Percentiles rank a stretch among this genome's conserved stretches.
These are phyloP conservation scores for Ardeotis arabs DNA, from an alignment of 2,113 vertebrate genomes.

Conservation along the genomic window DNA sequence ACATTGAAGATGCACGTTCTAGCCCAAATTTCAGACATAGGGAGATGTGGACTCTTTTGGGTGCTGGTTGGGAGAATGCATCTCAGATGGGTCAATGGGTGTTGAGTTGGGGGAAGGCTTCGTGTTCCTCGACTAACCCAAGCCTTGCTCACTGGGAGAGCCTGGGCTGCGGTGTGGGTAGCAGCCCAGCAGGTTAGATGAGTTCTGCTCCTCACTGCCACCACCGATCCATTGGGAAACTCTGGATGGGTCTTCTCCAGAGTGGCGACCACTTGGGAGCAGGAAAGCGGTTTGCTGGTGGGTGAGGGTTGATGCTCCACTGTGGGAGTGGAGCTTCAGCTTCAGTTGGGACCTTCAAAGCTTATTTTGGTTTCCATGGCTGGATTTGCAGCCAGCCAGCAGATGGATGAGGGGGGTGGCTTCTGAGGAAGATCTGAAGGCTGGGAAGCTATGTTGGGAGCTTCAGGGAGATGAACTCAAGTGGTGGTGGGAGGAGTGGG, in stretches of 20 bases:
- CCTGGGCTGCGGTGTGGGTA: background rate
- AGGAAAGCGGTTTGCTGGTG: background rate
- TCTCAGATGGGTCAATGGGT: background rate
- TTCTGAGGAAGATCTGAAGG: background rate
- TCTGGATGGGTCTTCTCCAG: background rate
- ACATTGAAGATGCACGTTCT: background rate
- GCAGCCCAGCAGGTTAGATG: conserved; percentile 35
- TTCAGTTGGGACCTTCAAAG: background rate
- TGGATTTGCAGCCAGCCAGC: background rate
- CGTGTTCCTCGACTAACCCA: background rate
- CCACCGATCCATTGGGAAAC: background rate
- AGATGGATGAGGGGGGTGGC: background rate
- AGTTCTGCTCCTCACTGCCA: background rate
- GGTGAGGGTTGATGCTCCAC: background rate
- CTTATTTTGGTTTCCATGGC: background rate
- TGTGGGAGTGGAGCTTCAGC: background rate
- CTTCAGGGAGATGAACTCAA: background rate
- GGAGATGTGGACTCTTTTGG: background rate
- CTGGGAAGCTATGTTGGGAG: background rate
- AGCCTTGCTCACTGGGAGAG: background rate
- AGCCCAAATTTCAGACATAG: background rate
- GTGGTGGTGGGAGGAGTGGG: background rate
- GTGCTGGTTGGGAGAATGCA: background rate
- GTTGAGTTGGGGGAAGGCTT: background rate
- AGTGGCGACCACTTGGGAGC: background rate